Conservation (phyloP, 1,140 invertebrate genomes). For the Alviniconcha marisindica region DNA sequence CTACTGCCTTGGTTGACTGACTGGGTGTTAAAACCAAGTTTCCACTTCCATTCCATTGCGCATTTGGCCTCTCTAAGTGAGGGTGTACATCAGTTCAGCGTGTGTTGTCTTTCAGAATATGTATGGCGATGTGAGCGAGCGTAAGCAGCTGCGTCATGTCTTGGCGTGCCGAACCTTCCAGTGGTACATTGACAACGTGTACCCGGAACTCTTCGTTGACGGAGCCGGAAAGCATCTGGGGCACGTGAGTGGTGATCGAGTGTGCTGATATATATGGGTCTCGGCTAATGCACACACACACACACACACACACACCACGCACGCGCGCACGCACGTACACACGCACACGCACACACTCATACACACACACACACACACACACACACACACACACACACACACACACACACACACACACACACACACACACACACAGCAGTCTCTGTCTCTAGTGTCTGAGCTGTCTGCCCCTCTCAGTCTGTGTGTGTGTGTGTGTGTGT, state of each 20-base stretch:
- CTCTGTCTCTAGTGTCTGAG: too few species aligned
- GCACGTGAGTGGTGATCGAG: slow-evolving; percentile 36
- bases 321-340: too few species aligned
- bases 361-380: slow-evolving; percentile 5
- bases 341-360: background rate
- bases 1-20: too few species aligned
- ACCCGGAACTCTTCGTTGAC: slow-evolving; percentile 88
- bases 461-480: too few species aligned
- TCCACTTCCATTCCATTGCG: too few species aligned
- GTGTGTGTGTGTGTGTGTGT: too few species aligned
- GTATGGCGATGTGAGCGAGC: slow-evolving; percentile 88
- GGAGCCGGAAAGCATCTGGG: slow-evolving; percentile 42
- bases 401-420: slow-evolving; percentile 3
- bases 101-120: background rate
- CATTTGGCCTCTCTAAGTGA: too few species aligned
- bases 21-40: too few species aligned
- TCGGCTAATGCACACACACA: too few species aligned
- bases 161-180: slow-evolving; percentile 83
- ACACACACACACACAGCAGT: background rate
- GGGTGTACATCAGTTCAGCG: too few species aligned
- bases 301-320: too few species aligned
- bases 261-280: too few species aligned
- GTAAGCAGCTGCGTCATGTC: slow-evolving; percentile 84
- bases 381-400: slow-evolving; percentile 3
- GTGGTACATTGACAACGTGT: slow-evolving; percentile 98